Evolutionary conservation across 2,888 invertebrate genomes (phyloP).

Genomic region (Chloroclystis v-ata): DNA sequence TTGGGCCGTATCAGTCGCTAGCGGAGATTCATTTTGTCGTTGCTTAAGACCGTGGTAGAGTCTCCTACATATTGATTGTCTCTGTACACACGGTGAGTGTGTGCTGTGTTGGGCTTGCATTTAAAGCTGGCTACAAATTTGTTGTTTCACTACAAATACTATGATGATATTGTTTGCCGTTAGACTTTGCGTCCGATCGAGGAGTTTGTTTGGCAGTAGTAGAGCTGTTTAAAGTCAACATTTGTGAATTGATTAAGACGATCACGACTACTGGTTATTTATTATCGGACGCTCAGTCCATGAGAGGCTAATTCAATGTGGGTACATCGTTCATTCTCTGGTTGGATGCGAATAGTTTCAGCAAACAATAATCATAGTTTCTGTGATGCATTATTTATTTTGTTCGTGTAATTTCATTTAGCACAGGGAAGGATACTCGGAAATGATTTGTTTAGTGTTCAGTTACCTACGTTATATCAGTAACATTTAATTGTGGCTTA

Average conservation of each 20-base stretch:
- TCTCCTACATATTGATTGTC: conserved; percentile 77
- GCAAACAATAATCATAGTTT: conserved; percentile 20
- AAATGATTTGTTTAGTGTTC: conserved; percentile 3
- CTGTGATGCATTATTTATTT: conserved; percentile 13
- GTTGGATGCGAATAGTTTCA: conserved; percentile 13
- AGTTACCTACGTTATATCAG: background rate
- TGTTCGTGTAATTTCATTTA: conserved; percentile 16
- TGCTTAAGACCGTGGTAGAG: conserved; percentile 73
- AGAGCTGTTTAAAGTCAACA: conserved; percentile 54
- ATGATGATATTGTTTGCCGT: conserved; percentile 76
- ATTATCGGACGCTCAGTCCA: conserved; percentile 15
- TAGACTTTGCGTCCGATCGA: conserved; percentile 73
- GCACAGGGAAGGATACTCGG: conserved; percentile 4
- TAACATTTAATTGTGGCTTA: background rate
- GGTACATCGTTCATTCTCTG: conserved; percentile 16
- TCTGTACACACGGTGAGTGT: conserved; percentile 73
- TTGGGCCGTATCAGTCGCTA: conserved; percentile 77
- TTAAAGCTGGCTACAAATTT: conserved; percentile 77
- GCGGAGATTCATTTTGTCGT: conserved; percentile 78
- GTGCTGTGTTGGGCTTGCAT: conserved; percentile 73
- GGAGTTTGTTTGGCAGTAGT: conserved; percentile 65
- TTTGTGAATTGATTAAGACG: conserved; percentile 66
- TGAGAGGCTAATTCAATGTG: conserved; percentile 15
- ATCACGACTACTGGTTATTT: conserved; percentile 40
- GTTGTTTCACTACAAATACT: conserved; percentile 77